Evolutionary conservation across 2,113 vertebrate species (phyloP), one percentile per base, ranked within the genome.

Genomic region (Todiramphus saurophagus): DNA sequence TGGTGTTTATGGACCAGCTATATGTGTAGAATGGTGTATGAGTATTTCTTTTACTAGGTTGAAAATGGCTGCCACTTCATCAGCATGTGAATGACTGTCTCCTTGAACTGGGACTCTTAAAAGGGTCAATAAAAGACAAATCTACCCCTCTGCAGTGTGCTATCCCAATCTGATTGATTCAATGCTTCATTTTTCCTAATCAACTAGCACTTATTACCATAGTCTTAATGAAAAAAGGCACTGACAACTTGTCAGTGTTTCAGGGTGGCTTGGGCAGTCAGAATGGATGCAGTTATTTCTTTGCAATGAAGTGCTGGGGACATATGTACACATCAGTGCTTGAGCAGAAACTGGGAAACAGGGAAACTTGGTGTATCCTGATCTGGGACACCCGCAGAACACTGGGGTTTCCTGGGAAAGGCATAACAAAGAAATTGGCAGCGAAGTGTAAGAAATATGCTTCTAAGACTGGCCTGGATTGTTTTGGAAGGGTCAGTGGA

Each of bases 111-210:
- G 7, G 16, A 31, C 11, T 59, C 25, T 59, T 70, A 41, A 51
- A 68, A 56, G 19, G 17, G 11, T 79, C 17, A 13, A 8, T 9
- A 33, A 37, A 35, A 87, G 58, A 70, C 15, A 73, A 35, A 53
- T 37, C 35, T 51, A 4, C 9, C 8, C 1, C 50, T 80, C 33
- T 89, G 11, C 59, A 62, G 0, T 7, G 30, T 74, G 27, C 35
- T 79, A 0, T 19, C 10, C 5, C 10, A 5, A 56, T 63, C 16
- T 20, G 48, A 44, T 9, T 56, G 48, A 35, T 13, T 53, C 37
- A 75, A 50, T 0, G 0, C 25, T 27, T 56, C 0, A 2, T 18
- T 84, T 83, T 21, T 68, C 7, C 14, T 70, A 16, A 25, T 37
- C 62, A 77, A 3, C 8, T 1, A 3, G 23, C 11, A 58, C 21